Evolutionary conservation across 2,888 invertebrate genomes (phyloP).

Genomic region (Hoplodrina blanda): DNA sequence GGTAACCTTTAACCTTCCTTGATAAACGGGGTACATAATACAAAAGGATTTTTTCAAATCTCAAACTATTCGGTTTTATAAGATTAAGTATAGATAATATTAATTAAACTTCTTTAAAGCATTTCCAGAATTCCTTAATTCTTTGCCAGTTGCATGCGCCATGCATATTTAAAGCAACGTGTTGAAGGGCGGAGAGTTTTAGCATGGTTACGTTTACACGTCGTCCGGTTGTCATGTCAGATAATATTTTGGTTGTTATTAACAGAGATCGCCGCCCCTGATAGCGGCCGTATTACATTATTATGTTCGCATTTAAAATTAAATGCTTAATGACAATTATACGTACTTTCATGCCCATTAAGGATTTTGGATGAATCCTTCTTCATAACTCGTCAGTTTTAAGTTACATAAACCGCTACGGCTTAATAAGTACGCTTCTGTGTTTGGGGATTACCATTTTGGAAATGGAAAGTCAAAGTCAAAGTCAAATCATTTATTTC

Average conservation of each 20-base stretch:
- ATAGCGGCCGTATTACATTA: slow-evolving; percentile 61
- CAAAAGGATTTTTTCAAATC: too few species aligned
- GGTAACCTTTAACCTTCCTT: too few species aligned
- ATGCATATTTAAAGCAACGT: slow-evolving; percentile 63
- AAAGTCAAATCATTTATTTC: too few species aligned
- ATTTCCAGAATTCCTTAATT: slow-evolving; percentile 54
- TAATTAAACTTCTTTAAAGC: slow-evolving; percentile 10
- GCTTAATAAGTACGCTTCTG: background rate
- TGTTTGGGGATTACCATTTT: background rate
- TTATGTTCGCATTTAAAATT: slow-evolving; percentile 52
- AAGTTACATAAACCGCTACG: background rate
- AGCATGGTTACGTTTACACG: slow-evolving; percentile 75
- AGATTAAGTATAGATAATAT: background rate
- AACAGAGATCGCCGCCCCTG: slow-evolving; percentile 68
- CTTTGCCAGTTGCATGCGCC: slow-evolving; percentile 55
- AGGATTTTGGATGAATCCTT: slow-evolving; percentile 18
- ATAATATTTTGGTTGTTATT: slow-evolving; percentile 79
- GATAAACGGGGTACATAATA: too few species aligned
- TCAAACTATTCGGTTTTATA: too few species aligned
- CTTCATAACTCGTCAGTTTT: background rate
- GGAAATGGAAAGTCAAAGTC: too few species aligned
- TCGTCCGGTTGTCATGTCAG: slow-evolving; percentile 76
- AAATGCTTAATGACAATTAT: slow-evolving; percentile 40
- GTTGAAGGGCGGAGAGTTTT: slow-evolving; percentile 74
- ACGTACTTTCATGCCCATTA: slow-evolving; percentile 37